A percentile compares a stretch with the other conserved stretches of the same genome.
Evolutionary conservation across 2,797 vertebrate species (phyloP).

Genomic region (Melanotaenia maccullochi): DNA sequence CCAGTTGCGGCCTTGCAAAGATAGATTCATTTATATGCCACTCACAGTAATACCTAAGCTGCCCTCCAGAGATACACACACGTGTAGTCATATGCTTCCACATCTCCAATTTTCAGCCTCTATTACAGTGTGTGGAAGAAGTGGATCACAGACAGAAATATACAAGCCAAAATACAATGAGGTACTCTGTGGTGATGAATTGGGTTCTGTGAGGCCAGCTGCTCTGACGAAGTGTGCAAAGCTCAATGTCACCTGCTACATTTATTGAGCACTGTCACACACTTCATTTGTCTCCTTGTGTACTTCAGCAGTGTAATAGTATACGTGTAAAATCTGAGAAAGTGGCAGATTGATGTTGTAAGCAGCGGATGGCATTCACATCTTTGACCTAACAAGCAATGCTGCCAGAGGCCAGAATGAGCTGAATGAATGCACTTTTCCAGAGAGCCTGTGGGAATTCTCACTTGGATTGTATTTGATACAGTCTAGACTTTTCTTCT

Average conservation of each 20-base stretch:
- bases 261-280: slow-evolving; percentile 51
- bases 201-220: slow-evolving; percentile 35
- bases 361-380: slow-evolving; percentile 9
- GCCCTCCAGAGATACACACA: slow-evolving; percentile 20
- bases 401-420: slow-evolving; percentile 10
- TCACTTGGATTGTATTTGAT: slow-evolving; percentile 23
- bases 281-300: slow-evolving; percentile 44
- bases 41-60: slow-evolving; percentile 41
- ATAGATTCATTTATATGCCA: slow-evolving; percentile 19
- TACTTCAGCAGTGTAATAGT: slow-evolving; percentile 27
- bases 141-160: slow-evolving; percentile 38
- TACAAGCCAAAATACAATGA: not conserved
- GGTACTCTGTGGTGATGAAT: slow-evolving; percentile 19
- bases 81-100: slow-evolving; percentile 5
- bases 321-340: slow-evolving; percentile 22
- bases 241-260: slow-evolving; percentile 54
- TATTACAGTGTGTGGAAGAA: slow-evolving; percentile 20
- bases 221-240: slow-evolving; percentile 25
- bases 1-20: slow-evolving; percentile 15
- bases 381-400: slow-evolving; percentile 16
- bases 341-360: slow-evolving; percentile 37
- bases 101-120: slow-evolving; percentile 29
- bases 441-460: slow-evolving; percentile 6
- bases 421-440: slow-evolving; percentile 7
- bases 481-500: slow-evolving; percentile 28